Base-by-base conservation (phyloP, 2,888 invertebrate genomes). In the Dasypolia templi region DNA sequence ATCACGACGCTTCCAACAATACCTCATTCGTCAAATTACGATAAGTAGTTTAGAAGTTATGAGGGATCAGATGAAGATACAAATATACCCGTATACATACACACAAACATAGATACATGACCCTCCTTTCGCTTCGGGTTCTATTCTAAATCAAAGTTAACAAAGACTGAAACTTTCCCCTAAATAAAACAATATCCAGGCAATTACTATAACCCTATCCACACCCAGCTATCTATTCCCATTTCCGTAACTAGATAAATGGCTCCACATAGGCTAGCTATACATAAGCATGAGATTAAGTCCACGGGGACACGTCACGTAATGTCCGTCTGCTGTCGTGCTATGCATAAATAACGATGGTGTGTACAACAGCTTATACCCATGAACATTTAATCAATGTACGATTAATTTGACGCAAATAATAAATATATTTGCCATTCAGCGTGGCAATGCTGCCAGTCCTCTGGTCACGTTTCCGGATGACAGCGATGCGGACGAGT, bases 301-400 rank as follows among this genome's bases (percentile, higher is more conserved):
- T 84, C 86, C 75, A 72, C 65, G 65, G 83, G 86, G 87, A 83
- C 81, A 68, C 81, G 83, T 86, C 87, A 81, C 79, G 82, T 85
- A 83, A 87, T 84, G 87, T 84, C 85, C 77, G 77, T 85, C 77
- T 84, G 79, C 80, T 84, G 86, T 86, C 85, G 83, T 77, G 81
- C 86, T 75, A 77, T 85, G 79, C 81, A 84, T 84, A 83, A 86
- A 83, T 86, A 85, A 81, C 64, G 73, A 77, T 77, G 68, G 84
- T 83, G 83, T 83, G 66, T 74, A 74, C 77, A 80, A 58, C 67
- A 56, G 53, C 71, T 73, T 77, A 83, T 69, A 83, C 83, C 76
- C 64, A 72, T 83, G 79, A 82, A 82, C 83, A 82, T 83, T 82
- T 79, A 75, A 82, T 82, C 69, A 70, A 82, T 82, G 69, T 76